Evolutionary conservation across 2,797 vertebrate species (phyloP), one percentile per base, ranked within the genome.

Genomic region (Clarias fuscus): DNA sequence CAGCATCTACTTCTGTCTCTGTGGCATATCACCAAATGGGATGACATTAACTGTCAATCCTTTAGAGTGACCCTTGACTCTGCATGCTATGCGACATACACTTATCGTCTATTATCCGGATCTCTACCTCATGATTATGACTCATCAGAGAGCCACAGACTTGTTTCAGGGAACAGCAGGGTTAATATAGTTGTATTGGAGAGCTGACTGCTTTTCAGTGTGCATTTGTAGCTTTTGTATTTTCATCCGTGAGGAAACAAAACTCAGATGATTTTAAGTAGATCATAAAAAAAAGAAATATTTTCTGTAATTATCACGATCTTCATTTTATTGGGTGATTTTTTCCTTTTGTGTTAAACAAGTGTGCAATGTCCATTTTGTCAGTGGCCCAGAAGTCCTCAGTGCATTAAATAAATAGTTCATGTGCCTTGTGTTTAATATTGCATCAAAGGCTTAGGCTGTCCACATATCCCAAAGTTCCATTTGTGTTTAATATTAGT

Each of bases 101-200:
- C 73, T 80, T 80, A 84, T 30, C 82, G 24, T 83, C 64, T 68
- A 78, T 84, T 87, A 83, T 59, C 43, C 59, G 65, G 78, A 22
- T 37, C 58, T 76, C 70, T 68, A 86, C 61, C 56, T n/a, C 71
- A 80, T 87, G 78, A 73, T 80, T 84, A 84, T 84, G 85, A 86
- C 72, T 86, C 85, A 87, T 84, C n/a, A 40, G 76, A 73, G 75
- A 79, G 53, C n/a, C 73, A 5, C 48, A 71, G 65, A 67, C 64
- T 27, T 33, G 58, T 87, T 87, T 80, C 82, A 72, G 67, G 27
- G 56, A 84, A 84, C 43, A 58, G 30, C 14, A 5, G 67, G 75
- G 82, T 87, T 87, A 84, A 84, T 71, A 68, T 59, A 1, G 70
- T 83, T 58, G 43, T 22, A 30, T 17, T 27, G 30, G 24, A 27